Base-by-base conservation (phyloP, 2,797 vertebrate genomes). In the Denticeps clupeoides region DNA sequence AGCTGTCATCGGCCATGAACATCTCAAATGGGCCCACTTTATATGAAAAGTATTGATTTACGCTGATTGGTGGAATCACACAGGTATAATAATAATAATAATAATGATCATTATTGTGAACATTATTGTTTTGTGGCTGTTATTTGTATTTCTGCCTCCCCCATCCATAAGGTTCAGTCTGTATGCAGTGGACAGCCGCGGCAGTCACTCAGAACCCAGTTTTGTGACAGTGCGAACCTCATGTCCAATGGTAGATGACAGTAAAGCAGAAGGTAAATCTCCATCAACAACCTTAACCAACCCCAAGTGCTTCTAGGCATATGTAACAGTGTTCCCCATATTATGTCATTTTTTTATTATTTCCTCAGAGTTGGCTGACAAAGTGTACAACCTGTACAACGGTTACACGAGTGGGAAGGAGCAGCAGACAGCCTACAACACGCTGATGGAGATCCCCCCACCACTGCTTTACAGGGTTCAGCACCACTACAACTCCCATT, bases 321-420 rank as follows among this genome's bases (percentile, higher is more conserved):
- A n/a, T n/a, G n/a, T n/a, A n/a, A n/a, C n/a, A n/a, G n/a, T n/a
- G n/a, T n/a, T n/a, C n/a, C n/a, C n/a, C n/a, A n/a, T n/a, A n/a
- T n/a, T n/a, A n/a, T n/a, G n/a, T n/a, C n/a, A n/a, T n/a, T n/a
- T n/a, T n/a, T n/a, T n/a, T n/a, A n/a, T n/a, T n/a, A n/a, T n/a
- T n/a, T n/a, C n/a, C n/a, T n/a, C 85, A 98, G 94, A 99, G 78
- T 86, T 95, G 55, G 92, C 94, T 19, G 94, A 99, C 76, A 92
- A 89, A 65, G 91, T 97, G 67, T 97, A 99, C 72, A 97, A 91
- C 66, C 76, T 99, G 55, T 99, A 96, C 69, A 99, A 99, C 0
- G 94, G 94, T 67, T 99, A 99, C 72, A 99, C 93, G 13, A 99
- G 92, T 0, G 94, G 94, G 15, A 99, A 99, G 72, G 94, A 99